These are phyloP conservation scores for Avahi laniger DNA, from an alignment of 2,797 vertebrate species.

Conservation along the genomic window DNA sequence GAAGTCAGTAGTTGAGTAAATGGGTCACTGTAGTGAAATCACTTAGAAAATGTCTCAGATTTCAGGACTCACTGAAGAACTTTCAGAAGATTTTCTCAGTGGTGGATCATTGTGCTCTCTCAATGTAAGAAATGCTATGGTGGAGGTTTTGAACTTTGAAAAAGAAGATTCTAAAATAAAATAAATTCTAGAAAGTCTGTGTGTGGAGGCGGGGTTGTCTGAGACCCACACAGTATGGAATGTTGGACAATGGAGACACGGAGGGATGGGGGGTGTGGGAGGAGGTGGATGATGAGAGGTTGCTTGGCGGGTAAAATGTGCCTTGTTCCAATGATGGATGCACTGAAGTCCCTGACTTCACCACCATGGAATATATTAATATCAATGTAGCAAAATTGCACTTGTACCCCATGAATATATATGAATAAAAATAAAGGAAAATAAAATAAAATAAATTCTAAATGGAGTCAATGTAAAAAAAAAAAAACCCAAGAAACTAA, in stretches of 20 bases:
- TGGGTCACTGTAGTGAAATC: constrained; percentile 42
- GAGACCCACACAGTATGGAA: no score
- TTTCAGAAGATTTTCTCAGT: constrained; percentile 51
- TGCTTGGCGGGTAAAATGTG: no score
- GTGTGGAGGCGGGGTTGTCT: no score
- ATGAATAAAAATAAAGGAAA: not conserved
- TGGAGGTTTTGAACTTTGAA: constrained; percentile 45
- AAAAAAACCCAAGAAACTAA: not conserved
- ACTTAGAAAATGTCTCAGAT: constrained; percentile 42
- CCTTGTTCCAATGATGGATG: no score
- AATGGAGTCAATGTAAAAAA: not conserved
- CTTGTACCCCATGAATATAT: no score
- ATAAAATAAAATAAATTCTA: constrained; percentile 9
- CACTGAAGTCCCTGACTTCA: no score
- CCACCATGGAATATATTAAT: no score
- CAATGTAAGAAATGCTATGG: not conserved
- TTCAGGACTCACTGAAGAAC: constrained; percentile 31
- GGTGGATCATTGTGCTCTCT: not conserved
- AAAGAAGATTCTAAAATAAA: constrained; percentile 15
- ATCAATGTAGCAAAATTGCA: no score
- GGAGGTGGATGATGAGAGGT: no score
- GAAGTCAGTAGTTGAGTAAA: constrained; percentile 27
- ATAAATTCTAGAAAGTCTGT: not conserved
- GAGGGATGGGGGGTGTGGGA: no score
- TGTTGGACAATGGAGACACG: no score